Base-by-base conservation (phyloP, 2,797 vertebrate genomes). In the Ispidina picta region DNA sequence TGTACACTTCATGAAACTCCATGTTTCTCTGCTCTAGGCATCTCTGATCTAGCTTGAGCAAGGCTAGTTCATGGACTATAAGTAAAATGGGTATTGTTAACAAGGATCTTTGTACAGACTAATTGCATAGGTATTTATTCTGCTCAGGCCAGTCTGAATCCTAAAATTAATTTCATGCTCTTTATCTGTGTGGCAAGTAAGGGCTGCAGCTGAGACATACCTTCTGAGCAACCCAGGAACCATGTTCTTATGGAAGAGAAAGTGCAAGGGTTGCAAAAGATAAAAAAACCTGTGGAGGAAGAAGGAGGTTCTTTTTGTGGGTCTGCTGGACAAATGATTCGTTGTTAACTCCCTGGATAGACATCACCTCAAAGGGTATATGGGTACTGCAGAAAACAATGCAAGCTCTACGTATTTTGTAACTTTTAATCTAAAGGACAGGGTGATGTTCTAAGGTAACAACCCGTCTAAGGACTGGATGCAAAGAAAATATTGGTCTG, bases 221-320 rank as follows among this genome's bases (percentile, higher is more conserved):
- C 46, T 83, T 5, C 7, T 83, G 87, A 91, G 60, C 90, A 93
- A 93, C 66, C 48, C 23, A 29, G 55, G 70, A 94, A 83, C 37
- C 21, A 26, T 22, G 19, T 48, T 88, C 22, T 66, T 79, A 68
- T 74, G 72, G 91, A 91, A 74, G 58, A 90, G 86, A 94, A 95
- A 94, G 75, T 83, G 66, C 43, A 72, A 91, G n/a, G 0, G 0
- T 0, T 94, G 83, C 58, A 88, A 74, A 76, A 86, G 31, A 35
- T 88, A 52, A 91, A 92, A 79, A 85, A 20, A 25, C 51, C 72
- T 59, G 25, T 77, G 66, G 55, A 90, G 76, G 86, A 85, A 80
- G 69, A 79, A 69, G 37, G 29, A 1, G 2, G 39, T 39, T 64
- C 33, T 85, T 81, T 54, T 74, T 55, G 69, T 78, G 52, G 31